phyloP scores from a whole-genome alignment of 2,888 invertebrate genomes.

The Leistus spinibarbis region DNA sequence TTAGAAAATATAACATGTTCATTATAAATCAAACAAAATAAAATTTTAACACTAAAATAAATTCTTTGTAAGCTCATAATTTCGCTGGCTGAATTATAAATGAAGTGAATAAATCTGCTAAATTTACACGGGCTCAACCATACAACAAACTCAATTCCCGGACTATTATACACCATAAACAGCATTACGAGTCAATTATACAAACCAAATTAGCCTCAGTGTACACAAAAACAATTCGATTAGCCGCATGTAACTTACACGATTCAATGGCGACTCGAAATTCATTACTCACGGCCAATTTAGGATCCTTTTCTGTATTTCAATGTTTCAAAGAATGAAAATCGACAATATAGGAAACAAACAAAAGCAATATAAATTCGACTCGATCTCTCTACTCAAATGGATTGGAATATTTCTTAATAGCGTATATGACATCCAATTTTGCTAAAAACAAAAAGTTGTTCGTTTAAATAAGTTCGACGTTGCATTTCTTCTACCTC shows the following conservation, averaged over 20 bases:
- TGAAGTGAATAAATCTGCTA: neutral
- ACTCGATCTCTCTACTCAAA: neutral
- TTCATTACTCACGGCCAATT: constrained; percentile 26
- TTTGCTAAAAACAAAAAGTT: constrained; percentile 12
- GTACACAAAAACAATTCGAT: constrained; percentile 29
- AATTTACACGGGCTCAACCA: neutral
- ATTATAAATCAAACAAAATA: neutral
- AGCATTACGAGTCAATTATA: constrained; percentile 47
- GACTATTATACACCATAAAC: constrained; percentile 42
- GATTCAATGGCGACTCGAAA: constrained; percentile 7
- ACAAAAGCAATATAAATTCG: constrained; percentile 3
- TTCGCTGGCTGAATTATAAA: neutral
- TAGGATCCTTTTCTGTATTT: neutral
- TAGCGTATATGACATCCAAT: constrained; percentile 18
- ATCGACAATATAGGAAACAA: neutral
- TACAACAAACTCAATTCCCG: constrained; percentile 23
- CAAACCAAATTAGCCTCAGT: constrained; percentile 39
- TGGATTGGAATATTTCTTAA: constrained; percentile 20
- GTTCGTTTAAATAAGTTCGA: constrained; percentile 57
- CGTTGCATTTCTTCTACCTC: constrained; percentile 57
- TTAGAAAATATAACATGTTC: too few species aligned
- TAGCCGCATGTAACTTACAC: constrained; percentile 23
- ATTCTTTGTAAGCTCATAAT: neutral
- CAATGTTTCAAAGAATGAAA: neutral
- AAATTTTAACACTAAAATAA: neutral